A percentile compares a stretch with the other conserved stretches of the same genome.
phyloP scores from a whole-genome alignment of 1,140 invertebrate species.

The Leptopilina clavipes region DNA sequence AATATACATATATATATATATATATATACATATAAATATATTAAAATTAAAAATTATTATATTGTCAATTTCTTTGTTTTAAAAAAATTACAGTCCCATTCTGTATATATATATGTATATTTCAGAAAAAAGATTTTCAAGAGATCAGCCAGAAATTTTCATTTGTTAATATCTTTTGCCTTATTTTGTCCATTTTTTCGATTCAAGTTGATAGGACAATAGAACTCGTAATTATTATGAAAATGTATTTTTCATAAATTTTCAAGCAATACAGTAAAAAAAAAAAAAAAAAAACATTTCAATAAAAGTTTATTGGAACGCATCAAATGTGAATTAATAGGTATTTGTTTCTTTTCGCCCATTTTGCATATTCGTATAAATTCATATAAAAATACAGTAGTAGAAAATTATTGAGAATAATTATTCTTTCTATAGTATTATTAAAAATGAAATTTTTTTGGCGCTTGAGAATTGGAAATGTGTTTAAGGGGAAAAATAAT shows the following conservation, averaged over 20 bases:
- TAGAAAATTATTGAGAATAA: too few species aligned
- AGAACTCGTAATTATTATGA: not conserved
- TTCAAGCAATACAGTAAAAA: constrained; percentile 11
- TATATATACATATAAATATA: too few species aligned
- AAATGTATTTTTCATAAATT: constrained; percentile 13
- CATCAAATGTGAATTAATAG: not conserved
- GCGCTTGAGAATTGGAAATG: too few species aligned
- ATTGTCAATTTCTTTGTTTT: constrained; percentile 7
- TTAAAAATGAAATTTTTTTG: too few species aligned
- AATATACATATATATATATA: too few species aligned
- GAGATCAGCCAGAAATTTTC: not conserved
- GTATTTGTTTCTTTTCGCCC: constrained; percentile 1
- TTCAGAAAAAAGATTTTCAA: too few species aligned
- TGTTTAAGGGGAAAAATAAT: too few species aligned
- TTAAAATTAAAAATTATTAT: not conserved
- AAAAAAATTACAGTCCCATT: too few species aligned
- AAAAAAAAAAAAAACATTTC: not conserved
- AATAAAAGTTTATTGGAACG: constrained; percentile 26
- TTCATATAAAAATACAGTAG: too few species aligned
- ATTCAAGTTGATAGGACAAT: not conserved
- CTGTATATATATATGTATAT: too few species aligned
- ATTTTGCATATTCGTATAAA: too few species aligned
- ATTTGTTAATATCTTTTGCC: not conserved
- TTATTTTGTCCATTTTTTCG: not conserved
- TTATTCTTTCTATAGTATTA: too few species aligned